phyloP scores from a whole-genome alignment of 2,888 invertebrate species.

The Laothoe populi region DNA sequence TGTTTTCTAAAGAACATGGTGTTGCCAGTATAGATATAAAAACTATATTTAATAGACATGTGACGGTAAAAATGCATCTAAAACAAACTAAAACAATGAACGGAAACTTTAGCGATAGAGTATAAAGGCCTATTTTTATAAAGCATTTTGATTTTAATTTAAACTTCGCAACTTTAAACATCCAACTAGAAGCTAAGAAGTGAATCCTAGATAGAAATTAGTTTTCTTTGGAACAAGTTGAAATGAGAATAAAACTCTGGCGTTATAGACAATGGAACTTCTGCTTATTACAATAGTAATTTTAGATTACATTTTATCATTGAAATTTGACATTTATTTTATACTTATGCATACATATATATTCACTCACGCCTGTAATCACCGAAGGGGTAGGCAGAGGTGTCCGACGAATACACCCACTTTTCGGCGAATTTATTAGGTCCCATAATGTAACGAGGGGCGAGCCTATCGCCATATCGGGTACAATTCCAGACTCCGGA shows the following conservation, averaged over 20 bases:
- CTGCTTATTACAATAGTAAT: constrained; percentile 6
- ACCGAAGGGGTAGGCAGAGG: too few species aligned
- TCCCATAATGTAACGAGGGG: too few species aligned
- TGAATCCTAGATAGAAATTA: constrained; percentile 17
- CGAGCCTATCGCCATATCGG: too few species aligned
- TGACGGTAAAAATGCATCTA: background rate
- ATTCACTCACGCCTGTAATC: too few species aligned
- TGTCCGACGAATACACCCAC: too few species aligned
- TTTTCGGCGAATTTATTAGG: too few species aligned
- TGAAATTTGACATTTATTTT: background rate
- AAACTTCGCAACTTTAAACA: constrained; percentile 16
- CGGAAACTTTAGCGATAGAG: background rate
- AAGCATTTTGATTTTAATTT: constrained; percentile 22
- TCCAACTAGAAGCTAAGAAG: background rate
- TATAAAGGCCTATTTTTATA: background rate
- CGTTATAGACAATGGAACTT: background rate
- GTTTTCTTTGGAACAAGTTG: constrained; percentile 20
- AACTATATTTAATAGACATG: too few species aligned
- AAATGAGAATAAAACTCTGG: background rate
- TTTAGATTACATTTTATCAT: background rate
- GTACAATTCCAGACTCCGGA: too few species aligned
- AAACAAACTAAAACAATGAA: background rate
- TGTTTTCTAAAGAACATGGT: too few species aligned
- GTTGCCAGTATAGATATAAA: background rate
- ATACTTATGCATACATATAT: background rate